A percentile compares a stretch with the other conserved stretches of the same genome.
phyloP scores from a whole-genome alignment of 1,140 invertebrate genomes.

The Drepana arcuata region DNA sequence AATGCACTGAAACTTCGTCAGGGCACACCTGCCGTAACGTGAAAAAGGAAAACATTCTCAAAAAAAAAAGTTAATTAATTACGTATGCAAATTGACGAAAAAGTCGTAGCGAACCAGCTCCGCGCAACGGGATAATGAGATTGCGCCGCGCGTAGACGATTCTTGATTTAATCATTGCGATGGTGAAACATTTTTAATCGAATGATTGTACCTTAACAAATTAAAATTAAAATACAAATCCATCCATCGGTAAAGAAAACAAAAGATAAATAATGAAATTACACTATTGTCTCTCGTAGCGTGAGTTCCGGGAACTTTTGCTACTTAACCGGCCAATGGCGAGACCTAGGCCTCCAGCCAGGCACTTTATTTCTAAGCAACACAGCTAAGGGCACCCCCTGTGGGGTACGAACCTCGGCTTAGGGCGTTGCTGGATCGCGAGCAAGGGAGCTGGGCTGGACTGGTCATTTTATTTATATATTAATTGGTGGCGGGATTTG shows the following conservation, averaged over 20 bases:
- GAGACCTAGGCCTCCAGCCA: too few species aligned
- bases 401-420: too few species aligned
- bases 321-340: too few species aligned
- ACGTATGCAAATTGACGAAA: conserved; percentile 59
- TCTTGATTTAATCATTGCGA: conserved; percentile 48
- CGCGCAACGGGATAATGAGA: conserved; percentile 45
- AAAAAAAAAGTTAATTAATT: conserved; percentile 60
- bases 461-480: too few species aligned
- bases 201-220: conserved; percentile 14
- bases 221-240: too few species aligned
- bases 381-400: too few species aligned
- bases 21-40: conserved; percentile 27
- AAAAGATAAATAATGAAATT: background rate
- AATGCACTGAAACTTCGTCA: too few species aligned
- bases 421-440: too few species aligned
- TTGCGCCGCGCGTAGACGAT: conserved; percentile 38
- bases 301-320: too few species aligned
- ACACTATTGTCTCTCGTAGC: too few species aligned
- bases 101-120: conserved; percentile 27
- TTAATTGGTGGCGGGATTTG: background rate
- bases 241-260: background rate
- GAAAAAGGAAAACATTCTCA: conserved; percentile 33
- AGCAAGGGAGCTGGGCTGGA: too few species aligned
- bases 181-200: conserved; percentile 28
- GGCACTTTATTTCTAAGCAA: too few species aligned